Evolutionary conservation across 2,797 vertebrate species (phyloP).

Genomic region (Dallia pectoralis): DNA sequence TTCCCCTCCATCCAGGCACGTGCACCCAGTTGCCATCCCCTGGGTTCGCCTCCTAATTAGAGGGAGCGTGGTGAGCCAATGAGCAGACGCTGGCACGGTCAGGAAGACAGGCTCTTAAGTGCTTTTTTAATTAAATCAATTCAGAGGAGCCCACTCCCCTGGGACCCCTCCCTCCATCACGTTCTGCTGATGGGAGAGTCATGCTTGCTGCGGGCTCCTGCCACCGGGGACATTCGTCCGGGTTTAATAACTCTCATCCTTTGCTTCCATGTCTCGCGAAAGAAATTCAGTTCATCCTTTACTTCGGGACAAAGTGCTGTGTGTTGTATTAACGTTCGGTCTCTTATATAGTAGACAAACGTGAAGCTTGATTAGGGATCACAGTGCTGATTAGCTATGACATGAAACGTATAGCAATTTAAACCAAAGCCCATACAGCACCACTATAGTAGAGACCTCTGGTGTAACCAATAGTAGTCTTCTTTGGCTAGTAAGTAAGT

Average conservation of each 20-base stretch:
- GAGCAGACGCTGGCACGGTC: constrained; percentile 15
- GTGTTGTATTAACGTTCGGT: not conserved
- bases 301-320: not conserved
- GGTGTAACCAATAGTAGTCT: not conserved
- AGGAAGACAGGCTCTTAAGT: constrained; percentile 11
- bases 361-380: not conserved
- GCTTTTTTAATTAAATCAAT: constrained; percentile 4
- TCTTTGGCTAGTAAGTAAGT: too few relatives aligned
- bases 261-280: not conserved
- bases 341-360: not conserved
- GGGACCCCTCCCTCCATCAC: not conserved
- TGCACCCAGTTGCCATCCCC: not conserved
- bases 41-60: constrained; percentile 1
- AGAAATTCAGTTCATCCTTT: not conserved
- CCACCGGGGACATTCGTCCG: not conserved
- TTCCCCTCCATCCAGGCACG: not conserved
- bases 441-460: not conserved
- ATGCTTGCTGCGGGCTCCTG: not conserved
- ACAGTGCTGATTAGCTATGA: not conserved
- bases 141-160: not conserved
- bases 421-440: not conserved
- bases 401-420: not conserved
- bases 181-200: not conserved
- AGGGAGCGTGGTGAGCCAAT: not conserved
- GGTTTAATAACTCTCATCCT: not conserved